Percentiles rank a stretch among this genome's conserved stretches.
Conservation (phyloP, 2,797 vertebrate genomes). For the Neostethus bicornis region DNA sequence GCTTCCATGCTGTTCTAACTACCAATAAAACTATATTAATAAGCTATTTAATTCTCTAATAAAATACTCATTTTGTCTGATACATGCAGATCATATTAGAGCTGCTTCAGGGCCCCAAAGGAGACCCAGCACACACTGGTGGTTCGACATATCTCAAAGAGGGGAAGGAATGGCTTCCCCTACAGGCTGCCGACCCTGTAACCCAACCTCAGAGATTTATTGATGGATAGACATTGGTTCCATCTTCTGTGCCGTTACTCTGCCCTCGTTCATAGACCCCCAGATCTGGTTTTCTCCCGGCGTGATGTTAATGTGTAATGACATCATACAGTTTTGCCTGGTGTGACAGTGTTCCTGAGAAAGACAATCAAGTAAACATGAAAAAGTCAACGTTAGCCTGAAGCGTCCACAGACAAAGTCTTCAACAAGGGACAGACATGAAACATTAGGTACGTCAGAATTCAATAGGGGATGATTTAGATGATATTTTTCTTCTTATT, state of each 20-base stretch:
- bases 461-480: slow-evolving; percentile 28
- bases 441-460: slow-evolving; percentile 21
- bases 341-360: slow-evolving; percentile 41
- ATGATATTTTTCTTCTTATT: background rate
- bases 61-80: no score
- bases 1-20: background rate
- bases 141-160: no score
- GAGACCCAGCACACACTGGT: no score
- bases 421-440: slow-evolving; percentile 31
- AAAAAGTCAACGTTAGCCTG: slow-evolving; percentile 59
- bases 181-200: no score
- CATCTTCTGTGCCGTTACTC: slow-evolving; percentile 16
- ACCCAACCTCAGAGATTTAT: no score
- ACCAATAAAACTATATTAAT: background rate
- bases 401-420: slow-evolving; percentile 34
- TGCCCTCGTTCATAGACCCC: slow-evolving; percentile 28
- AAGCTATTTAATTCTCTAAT: background rate
- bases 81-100: no score
- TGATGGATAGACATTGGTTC: no score
- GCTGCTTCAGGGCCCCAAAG: no score
- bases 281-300: slow-evolving; percentile 30
- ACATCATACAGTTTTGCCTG: slow-evolving; percentile 48
- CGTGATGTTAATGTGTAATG: slow-evolving; percentile 42
- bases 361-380: slow-evolving; percentile 54
- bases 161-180: no score